phyloP scores from a whole-genome alignment of 1,140 invertebrate genomes.

The Bombus sibiricus region DNA sequence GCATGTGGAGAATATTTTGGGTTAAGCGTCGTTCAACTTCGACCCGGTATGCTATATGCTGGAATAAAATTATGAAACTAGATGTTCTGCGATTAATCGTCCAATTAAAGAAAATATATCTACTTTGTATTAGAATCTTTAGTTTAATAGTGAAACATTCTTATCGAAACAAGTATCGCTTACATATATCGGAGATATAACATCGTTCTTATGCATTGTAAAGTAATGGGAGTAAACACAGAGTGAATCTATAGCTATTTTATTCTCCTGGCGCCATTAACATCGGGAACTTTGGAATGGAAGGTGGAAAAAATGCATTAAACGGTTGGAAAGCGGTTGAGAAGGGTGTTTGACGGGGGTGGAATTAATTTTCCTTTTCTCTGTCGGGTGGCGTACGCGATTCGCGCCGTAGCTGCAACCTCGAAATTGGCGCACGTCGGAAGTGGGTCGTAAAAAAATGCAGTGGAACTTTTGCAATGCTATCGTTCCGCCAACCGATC shows the following conservation, averaged over 20 bases:
- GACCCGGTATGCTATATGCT: not conserved
- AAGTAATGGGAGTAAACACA: not conserved
- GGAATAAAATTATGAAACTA: too few species aligned
- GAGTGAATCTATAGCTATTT: not conserved
- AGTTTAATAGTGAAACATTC: not conserved
- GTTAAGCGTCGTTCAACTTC: not conserved
- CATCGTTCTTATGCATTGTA: not conserved
- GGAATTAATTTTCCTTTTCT: constrained; percentile 52
- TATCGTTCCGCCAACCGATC: constrained; percentile 35
- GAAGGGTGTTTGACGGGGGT: not conserved
- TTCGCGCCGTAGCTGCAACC: not conserved
- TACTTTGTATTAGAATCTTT: too few species aligned
- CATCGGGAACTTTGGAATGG: constrained; percentile 24
- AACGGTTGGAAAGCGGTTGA: constrained; percentile 2
- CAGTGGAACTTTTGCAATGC: constrained; percentile 29
- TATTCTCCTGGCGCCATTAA: constrained; percentile 37
- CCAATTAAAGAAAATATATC: too few species aligned
- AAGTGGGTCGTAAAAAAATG: constrained; percentile 43
- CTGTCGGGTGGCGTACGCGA: not conserved
- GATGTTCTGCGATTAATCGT: too few species aligned
- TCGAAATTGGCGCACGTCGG: constrained; percentile 30
- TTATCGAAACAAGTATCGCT: not conserved
- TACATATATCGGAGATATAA: not conserved
- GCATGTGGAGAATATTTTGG: not conserved
- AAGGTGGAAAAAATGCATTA: constrained; percentile 59